Percentiles rank a stretch among this genome's conserved stretches.
These are phyloP conservation scores for Petaurus breviceps DNA, from an alignment of 2,113 vertebrate species.

Conservation along the genomic window DNA sequence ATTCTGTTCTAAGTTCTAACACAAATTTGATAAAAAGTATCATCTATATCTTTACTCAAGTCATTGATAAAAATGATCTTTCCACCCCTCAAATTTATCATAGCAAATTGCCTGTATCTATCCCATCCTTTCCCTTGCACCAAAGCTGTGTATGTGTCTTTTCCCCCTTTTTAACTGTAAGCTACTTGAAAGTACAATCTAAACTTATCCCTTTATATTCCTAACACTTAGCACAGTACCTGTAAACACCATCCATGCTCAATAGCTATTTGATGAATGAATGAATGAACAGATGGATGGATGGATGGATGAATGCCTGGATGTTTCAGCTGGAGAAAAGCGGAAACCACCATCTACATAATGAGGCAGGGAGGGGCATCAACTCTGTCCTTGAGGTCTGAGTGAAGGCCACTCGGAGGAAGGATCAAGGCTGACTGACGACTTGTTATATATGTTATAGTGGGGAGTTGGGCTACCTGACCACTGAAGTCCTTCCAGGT, in stretches of 20 bases:
- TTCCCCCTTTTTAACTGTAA: neutral
- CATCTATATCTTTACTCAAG: neutral
- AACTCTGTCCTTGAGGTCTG: neutral
- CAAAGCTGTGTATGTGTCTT: neutral
- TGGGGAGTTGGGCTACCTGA: neutral
- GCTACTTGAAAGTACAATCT: neutral
- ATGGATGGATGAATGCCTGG: neutral
- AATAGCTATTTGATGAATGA: neutral
- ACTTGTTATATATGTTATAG: neutral
- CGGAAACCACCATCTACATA: neutral
- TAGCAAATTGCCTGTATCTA: neutral
- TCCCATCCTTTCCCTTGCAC: neutral
- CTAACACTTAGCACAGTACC: neutral
- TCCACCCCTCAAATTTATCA: neutral
- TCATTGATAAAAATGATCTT: neutral
- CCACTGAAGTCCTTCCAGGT: neutral
- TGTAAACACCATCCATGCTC: neutral
- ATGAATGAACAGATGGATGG: neutral
- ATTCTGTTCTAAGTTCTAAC: neutral
- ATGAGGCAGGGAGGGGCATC: neutral
- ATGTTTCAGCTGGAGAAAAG: neutral
- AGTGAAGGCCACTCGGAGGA: neutral
- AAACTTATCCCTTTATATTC: neutral
- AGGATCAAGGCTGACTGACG: no score
- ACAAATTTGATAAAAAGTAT: neutral